These are phyloP conservation scores for Diaperis boleti DNA, from an alignment of 2,888 invertebrate species.

Conservation along the genomic window DNA sequence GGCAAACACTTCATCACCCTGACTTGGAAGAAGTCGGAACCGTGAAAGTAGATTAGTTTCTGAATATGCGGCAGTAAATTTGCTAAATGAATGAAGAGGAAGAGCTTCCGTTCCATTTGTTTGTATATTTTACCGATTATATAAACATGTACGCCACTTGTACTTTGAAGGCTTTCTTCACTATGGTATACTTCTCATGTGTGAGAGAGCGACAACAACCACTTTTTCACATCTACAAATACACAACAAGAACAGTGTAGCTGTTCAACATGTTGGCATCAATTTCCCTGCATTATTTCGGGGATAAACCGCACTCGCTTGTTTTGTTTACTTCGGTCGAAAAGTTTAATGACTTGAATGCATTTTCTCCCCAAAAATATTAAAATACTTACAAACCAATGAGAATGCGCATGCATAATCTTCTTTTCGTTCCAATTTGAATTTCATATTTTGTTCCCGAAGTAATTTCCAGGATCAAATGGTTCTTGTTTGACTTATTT, in stretches of 20 bases:
- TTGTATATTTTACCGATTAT: constrained; percentile 36
- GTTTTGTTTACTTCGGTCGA: constrained; percentile 4
- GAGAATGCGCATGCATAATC: constrained; percentile 32
- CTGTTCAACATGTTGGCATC: constrained; percentile 7
- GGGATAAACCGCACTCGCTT: background rate
- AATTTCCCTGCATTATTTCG: constrained; percentile 12
- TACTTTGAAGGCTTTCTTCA: constrained; percentile 29
- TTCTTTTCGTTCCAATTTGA: constrained; percentile 13
- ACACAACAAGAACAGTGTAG: constrained; percentile 6
- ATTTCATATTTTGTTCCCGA: constrained; percentile 24
- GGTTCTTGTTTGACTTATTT: background rate
- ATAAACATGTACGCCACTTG: constrained; percentile 29
- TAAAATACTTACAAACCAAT: constrained; percentile 25
- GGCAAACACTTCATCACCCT: background rate
- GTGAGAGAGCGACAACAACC: constrained; percentile 2
- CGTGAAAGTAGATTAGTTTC: background rate
- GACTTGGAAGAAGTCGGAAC: background rate
- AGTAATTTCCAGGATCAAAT: constrained; percentile 9
- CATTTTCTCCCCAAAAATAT: constrained; percentile 8
- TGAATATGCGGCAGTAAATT: constrained; percentile 6
- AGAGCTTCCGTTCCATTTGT: constrained; percentile 32
- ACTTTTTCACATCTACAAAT: constrained; percentile 11
- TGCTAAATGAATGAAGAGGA: constrained; percentile 24
- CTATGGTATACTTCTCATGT: constrained; percentile 9
- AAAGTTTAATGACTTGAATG: constrained; percentile 13